Evolutionary conservation across 2,888 invertebrate genomes (phyloP), one percentile per base, ranked within the genome.

Genomic region (Pelosia muscerda): DNA sequence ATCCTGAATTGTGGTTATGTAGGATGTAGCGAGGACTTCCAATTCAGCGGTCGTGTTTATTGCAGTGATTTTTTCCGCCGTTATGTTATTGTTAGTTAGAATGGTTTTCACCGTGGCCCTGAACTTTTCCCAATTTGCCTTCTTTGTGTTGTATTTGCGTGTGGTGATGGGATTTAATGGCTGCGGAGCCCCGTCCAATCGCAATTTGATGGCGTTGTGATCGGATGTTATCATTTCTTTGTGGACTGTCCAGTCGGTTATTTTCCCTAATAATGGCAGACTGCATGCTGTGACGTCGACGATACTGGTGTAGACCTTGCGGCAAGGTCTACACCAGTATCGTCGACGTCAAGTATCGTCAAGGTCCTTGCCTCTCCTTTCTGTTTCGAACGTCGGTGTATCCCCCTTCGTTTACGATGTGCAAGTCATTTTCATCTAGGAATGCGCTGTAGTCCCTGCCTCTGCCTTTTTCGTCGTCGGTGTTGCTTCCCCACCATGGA

Each of bases 331-430:
- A 23, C 38, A 63, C 63, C 0, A 60, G 65, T 57, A 54, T 61
- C 19, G 65, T 69, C 1, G 69, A 69, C 23, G 63, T 69, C 13
- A 66, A n/a, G n/a, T 10, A 13, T 2, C 2, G 8, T 4, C 1
- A 9, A 5, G 9, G 31, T 5, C 4, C 6, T 9, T 28, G 28
- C 28, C 69, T 22, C 61, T 28, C 10, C 69, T 49, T 22, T 42
- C 23, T 4, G 53, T 58, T n/a, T 66, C 61, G 13, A 69, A 69
- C 2, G 28, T 28, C 28, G 28, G 28, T 28, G 6, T 28, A 6
- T 28, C 6, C 6, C 6, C 28, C 28, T n/a, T 28, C 68, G 38
- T 82, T 80, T 0, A 77, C 55, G 60, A 81, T 75, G 1, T 79
- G 77, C 28, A 76, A 22, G 0, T 77, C 69, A 22, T 59, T 60